phyloP scores from a whole-genome alignment of 2,797 vertebrate genomes.

The Manis javanica region DNA sequence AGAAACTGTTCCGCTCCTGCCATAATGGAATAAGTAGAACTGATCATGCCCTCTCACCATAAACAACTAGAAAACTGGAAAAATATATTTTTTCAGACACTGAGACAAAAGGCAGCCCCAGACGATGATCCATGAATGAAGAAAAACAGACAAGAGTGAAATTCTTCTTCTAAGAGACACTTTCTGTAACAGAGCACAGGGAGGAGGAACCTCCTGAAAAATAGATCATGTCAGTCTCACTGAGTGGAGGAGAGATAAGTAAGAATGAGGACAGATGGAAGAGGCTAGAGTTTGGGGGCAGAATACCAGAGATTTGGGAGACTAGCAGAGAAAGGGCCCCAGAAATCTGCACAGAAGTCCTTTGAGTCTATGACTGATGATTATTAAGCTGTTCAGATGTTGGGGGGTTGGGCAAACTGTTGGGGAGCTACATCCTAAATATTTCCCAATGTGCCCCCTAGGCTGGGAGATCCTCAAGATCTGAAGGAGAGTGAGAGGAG shows the following conservation, averaged over 20 bases:
- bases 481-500: background rate
- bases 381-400: background rate
- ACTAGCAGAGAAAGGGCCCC: background rate
- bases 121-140: background rate
- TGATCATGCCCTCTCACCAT: background rate
- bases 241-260: background rate
- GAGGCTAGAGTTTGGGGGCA: background rate
- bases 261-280: background rate
- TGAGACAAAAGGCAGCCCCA: background rate
- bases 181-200: background rate
- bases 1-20: background rate
- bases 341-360: background rate
- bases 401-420: background rate
- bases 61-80: slow-evolving; percentile 23
- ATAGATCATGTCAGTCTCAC: background rate
- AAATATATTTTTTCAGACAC: slow-evolving; percentile 27
- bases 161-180: background rate
- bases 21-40: background rate
- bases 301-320: background rate
- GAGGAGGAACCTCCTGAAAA: background rate
- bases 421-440: background rate
- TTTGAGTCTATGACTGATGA: background rate
- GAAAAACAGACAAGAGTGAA: background rate
- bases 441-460: background rate
- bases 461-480: background rate